Base-by-base conservation (phyloP, 2,113 vertebrate species). In the Ictalurus punctatus region DNA sequence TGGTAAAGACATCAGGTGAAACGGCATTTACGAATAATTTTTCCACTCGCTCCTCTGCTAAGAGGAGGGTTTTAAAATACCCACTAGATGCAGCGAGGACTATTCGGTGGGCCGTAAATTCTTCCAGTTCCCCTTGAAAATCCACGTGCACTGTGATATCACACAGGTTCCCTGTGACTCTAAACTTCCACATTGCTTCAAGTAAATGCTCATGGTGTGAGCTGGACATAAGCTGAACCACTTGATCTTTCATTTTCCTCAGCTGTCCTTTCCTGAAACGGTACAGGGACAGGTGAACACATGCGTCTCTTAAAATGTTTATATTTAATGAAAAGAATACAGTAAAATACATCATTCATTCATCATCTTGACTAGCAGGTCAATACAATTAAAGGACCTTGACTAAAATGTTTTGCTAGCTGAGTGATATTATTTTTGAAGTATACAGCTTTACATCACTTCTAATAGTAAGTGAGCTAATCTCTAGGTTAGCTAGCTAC, bases 1-100 rank as follows among this genome's bases (percentile, higher is more conserved):
- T 97, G 7, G 96, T 95, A 82, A 99, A 99, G 71, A 97, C 95
- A 0, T 91, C 92, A 0, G 95, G 93, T 10, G 94, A 94, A 65
- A 98, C 95, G 85, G 97, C 96, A 1, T 94, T 95, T 63, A 99
- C 90, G 56, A 94, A 89, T 0, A 99, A 86, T 0, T 94, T 96
- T 90, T 95, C 96, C 37, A 90, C 93, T 10, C 91, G 85, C 3
- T 96, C 94, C 56, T 96, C 95, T 0, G 95, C 95, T 37, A 98
- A 96, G 71, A 99, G 96, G 4, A 96, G 92, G 17, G 96, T 96
- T 91, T 96, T 97, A 91, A 99, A 99, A 92, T 98, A 99, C 84
- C 97, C 97, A 88, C 99, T 99, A 37, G 97, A 97, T 7, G 98
- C 98, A 0, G 98, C 99, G 1, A 99, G 92, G 19, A 99, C 97